Conservation (phyloP, 2,888 invertebrate genomes). For the Trissolcus japonicus region DNA sequence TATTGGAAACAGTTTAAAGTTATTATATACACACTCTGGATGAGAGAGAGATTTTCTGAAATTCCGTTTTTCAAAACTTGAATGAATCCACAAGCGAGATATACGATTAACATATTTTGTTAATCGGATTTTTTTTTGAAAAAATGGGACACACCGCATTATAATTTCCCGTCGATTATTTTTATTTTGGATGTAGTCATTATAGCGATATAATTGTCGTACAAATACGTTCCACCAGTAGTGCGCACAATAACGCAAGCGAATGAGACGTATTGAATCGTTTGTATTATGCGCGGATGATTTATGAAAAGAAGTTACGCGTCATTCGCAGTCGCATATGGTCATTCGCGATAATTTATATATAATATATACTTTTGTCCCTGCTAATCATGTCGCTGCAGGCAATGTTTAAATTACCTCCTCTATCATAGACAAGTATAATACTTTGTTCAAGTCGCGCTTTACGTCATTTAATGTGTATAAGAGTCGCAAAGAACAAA, state of each 20-base stretch:
- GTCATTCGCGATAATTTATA: slow-evolving; percentile 50
- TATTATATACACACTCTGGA: slow-evolving; percentile 13
- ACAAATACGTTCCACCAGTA: not conserved
- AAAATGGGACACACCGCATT: no score
- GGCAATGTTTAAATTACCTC: slow-evolving; percentile 48
- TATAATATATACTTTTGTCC: slow-evolving; percentile 54
- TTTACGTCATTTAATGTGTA: slow-evolving; percentile 21
- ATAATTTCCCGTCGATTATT: not conserved
- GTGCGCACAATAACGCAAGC: slow-evolving; percentile 16
- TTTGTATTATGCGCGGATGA: slow-evolving; percentile 33
- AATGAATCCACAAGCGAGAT: no score
- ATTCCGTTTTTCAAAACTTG: no score
- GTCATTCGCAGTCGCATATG: slow-evolving; percentile 49
- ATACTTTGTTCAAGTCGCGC: slow-evolving; percentile 40
- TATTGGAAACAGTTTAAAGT: slow-evolving; percentile 20
- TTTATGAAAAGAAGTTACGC: slow-evolving; percentile 49
- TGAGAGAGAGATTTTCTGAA: not conserved
- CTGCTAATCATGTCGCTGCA: slow-evolving; percentile 36
- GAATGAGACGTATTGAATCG: slow-evolving; percentile 37
- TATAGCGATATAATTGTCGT: slow-evolving; percentile 29
- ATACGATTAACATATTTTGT: no score
- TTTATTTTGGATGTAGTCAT: slow-evolving; percentile 8
- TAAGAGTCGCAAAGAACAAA: slow-evolving; percentile 17
- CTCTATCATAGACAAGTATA: slow-evolving; percentile 17
- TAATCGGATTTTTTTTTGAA: no score